These are phyloP conservation scores for Xenopus laevis DNA, from an alignment of 2,113 vertebrate species.

Conservation along the genomic window DNA sequence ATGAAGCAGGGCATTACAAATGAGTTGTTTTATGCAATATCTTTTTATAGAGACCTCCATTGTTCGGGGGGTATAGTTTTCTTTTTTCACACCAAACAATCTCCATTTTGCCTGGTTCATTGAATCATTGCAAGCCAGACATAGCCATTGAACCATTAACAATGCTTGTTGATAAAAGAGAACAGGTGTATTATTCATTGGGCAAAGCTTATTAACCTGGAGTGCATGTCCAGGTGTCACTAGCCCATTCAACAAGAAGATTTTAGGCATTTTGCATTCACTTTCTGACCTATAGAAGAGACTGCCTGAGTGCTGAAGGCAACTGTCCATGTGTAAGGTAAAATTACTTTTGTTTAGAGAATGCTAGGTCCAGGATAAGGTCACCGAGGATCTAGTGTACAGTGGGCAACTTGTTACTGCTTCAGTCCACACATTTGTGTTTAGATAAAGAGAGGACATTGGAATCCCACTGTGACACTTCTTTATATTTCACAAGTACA, in stretches of 20 bases:
- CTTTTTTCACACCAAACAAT: too few relatives aligned
- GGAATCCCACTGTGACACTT: conserved; percentile 15
- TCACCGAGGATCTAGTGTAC: background rate
- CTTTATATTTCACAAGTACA: conserved; percentile 31
- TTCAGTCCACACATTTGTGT: conserved; percentile 11
- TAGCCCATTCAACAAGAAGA: background rate
- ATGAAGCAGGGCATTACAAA: too few relatives aligned
- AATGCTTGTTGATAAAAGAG: background rate
- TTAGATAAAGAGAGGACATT: conserved; percentile 36
- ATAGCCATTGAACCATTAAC: background rate
- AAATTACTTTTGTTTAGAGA: conserved; percentile 13
- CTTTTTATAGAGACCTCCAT: too few relatives aligned
- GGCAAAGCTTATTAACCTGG: conserved; percentile 12
- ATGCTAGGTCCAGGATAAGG: conserved; percentile 22
- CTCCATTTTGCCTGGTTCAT: too few relatives aligned
- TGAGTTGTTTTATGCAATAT: too few relatives aligned
- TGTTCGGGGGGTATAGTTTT: too few relatives aligned
- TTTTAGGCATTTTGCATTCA: conserved; percentile 14
- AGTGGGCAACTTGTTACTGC: conserved; percentile 23
- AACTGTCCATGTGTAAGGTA: conserved; percentile 3
- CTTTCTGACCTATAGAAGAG: conserved; percentile 8
- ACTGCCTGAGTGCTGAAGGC: conserved; percentile 4
- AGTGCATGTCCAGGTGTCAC: conserved; percentile 9
- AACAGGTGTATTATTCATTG: background rate
- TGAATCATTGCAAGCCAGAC: too few relatives aligned